Percentiles rank a stretch among this genome's conserved stretches.
phyloP scores from a whole-genome alignment of 2,113 vertebrate species.

The Engystomops pustulosus region DNA sequence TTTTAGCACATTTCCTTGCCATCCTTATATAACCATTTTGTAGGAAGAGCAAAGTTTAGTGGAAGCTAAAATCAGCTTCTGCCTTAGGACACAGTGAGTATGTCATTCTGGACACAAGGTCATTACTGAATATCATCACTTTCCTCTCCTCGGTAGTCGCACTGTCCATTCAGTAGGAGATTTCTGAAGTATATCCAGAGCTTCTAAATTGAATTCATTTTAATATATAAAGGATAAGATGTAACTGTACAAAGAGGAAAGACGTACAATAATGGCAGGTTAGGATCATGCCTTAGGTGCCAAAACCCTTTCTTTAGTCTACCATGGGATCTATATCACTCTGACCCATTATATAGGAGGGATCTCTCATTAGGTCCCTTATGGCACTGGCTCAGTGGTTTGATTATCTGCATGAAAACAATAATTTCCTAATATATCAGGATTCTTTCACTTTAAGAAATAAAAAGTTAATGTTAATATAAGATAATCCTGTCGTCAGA shows the following conservation, averaged over 20 bases:
- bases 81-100: neutral
- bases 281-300: neutral
- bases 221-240: neutral
- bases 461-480: too few species aligned
- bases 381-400: too few species aligned
- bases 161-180: neutral
- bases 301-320: neutral
- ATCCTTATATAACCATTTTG: neutral
- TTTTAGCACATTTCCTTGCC: neutral
- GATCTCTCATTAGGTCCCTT: too few species aligned
- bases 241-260: neutral
- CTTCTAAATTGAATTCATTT: neutral
- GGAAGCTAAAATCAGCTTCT: neutral
- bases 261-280: neutral
- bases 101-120: neutral
- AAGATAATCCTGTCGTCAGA: too few species aligned
- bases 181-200: neutral
- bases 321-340: neutral
- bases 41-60: neutral
- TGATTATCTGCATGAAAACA: too few species aligned
- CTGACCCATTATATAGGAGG: neutral
- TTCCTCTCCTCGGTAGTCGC: neutral
- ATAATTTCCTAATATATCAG: too few species aligned
- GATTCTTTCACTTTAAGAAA: too few species aligned
- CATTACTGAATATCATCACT: conserved; percentile 9